Conservation (phyloP, 1,140 invertebrate genomes). For the Drosophila equinoxialis region DNA sequence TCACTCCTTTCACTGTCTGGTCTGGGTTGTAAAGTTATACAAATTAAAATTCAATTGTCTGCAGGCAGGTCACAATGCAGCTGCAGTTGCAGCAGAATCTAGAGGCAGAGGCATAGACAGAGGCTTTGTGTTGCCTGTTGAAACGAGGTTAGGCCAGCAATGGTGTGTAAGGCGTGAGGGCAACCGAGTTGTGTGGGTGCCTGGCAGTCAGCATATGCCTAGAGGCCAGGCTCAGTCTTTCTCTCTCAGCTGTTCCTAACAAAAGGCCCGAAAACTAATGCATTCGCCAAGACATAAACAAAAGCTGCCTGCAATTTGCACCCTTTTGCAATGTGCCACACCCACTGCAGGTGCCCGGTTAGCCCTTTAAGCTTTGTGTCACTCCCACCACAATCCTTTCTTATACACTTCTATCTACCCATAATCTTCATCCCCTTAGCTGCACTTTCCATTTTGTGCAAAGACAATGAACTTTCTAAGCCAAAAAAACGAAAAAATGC, state of each 20-base stretch:
- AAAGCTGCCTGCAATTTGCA: constrained; percentile 57
- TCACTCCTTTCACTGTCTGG: constrained; percentile 40
- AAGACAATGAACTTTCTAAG: constrained; percentile 62
- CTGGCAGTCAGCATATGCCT: constrained; percentile 41
- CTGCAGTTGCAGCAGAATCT: constrained; percentile 22
- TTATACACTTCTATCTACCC: not conserved
- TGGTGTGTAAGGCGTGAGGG: no score
- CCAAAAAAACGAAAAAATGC: constrained; percentile 26
- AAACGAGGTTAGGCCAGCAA: constrained; percentile 46
- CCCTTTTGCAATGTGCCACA: constrained; percentile 34
- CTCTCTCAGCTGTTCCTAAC: constrained; percentile 6
- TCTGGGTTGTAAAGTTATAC: constrained; percentile 56
- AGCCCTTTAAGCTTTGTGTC: constrained; percentile 40
- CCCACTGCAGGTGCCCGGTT: constrained; percentile 3
- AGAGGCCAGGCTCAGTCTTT: constrained; percentile 25
- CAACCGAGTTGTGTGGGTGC: not conserved
- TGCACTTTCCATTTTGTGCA: constrained; percentile 53
- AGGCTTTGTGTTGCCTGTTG: constrained; percentile 14
- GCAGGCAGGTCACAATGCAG: constrained; percentile 48
- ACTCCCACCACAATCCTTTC: not conserved
- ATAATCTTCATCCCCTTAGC: constrained; percentile 6
- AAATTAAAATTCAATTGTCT: constrained; percentile 73
- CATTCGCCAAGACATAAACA: constrained; percentile 42
- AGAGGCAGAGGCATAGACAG: no score
- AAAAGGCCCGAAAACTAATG: constrained; percentile 43